These are phyloP conservation scores for Thinocorus orbignyianus DNA, from an alignment of 2,113 vertebrate species.

Conservation along the genomic window DNA sequence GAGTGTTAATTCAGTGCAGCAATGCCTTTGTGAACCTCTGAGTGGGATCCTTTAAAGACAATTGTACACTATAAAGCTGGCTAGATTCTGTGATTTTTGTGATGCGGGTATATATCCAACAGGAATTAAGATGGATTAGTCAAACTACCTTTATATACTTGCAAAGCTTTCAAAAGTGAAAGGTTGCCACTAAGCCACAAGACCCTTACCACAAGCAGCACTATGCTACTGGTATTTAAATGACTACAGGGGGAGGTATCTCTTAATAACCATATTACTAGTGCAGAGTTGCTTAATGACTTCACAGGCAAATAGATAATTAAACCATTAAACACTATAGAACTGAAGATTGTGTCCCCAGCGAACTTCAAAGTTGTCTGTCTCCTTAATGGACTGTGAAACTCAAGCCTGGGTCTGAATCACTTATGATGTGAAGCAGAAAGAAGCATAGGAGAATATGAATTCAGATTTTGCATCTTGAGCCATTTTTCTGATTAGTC, in stretches of 20 bases:
- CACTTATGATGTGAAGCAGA: neutral
- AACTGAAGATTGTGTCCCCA: constrained; percentile 17
- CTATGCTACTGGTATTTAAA: neutral
- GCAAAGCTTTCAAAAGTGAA: constrained; percentile 1
- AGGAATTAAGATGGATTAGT: constrained; percentile 16
- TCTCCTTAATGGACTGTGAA: constrained; percentile 25
- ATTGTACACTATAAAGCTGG: neutral
- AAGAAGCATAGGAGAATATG: neutral
- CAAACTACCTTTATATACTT: neutral
- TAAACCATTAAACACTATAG: constrained; percentile 11
- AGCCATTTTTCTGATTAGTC: neutral
- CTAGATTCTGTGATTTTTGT: neutral
- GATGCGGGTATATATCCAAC: neutral
- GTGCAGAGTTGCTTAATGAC: constrained; percentile 28
- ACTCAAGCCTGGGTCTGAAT: neutral
- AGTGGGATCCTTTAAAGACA: neutral
- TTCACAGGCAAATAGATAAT: constrained; percentile 40
- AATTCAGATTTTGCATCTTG: neutral
- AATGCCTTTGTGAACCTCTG: neutral
- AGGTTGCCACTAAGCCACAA: neutral
- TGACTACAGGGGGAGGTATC: neutral
- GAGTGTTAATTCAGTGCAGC: neutral
- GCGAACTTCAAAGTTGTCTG: neutral
- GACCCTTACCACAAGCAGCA: neutral
- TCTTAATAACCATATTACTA: neutral